Evolutionary conservation across 2,888 invertebrate species (phyloP), one percentile per base, ranked within the genome.

Genomic region (Heteromurus nitidus): DNA sequence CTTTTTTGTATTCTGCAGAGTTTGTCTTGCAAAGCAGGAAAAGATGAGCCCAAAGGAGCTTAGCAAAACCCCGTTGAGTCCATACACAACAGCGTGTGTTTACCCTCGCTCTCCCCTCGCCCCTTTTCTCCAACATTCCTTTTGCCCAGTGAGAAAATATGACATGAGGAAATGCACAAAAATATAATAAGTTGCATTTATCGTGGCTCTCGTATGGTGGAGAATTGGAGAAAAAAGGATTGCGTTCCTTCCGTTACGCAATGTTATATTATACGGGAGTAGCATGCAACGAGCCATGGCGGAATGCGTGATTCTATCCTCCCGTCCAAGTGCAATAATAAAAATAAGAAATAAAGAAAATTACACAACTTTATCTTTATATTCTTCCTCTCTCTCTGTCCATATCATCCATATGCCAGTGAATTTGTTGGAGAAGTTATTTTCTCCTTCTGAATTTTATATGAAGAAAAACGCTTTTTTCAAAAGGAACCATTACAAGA

Each of bases 1-100:
- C 22, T 24, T 44, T 60, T 76, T 76, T 60, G 60, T 76, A 76
- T 76, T 76, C 76, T 28, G 30, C 55, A 24, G 44, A 64, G 67
- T 42, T 30, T 11, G 9, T 42, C 58, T 30, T 58, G 70, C 44
- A 74, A 76, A 76, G 47, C 50, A 44, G 64, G 22, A 76, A 76
- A 76, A 67, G 68, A 76, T 76, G 68, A 76, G 76, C 68, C 68
- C 68, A 50, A 67, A 76, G 76, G 68, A 76, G 67, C 68, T 76
- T 68, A 68, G 58, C 20, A 42, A 67, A 60, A 62, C 36, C 62
- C 62, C 36, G 2, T n/a, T 62, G 30, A 13, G n/a, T 42, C 42
- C 36, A 64, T 31, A 9, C 30, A 18, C 36, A 18, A 24, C 13
- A 9, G 60, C 26, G n/a, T 30, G 26, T 60, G 58, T 3, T n/a